These are phyloP conservation scores for Ornithoptera alexandrae DNA, from an alignment of 2,888 invertebrate genomes.

Conservation along the genomic window DNA sequence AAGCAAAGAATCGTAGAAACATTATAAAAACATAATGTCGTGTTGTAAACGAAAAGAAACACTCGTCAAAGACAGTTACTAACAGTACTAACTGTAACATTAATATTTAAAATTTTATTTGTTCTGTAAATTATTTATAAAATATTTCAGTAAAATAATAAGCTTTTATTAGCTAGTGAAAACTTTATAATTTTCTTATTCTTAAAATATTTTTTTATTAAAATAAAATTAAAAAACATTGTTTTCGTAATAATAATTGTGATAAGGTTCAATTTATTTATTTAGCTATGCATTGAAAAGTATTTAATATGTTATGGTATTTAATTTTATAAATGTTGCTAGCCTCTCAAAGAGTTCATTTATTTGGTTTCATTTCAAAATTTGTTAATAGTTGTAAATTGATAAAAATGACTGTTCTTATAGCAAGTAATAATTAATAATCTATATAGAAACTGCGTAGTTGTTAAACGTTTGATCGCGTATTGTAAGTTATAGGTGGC, in stretches of 20 bases:
- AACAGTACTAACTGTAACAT: no score
- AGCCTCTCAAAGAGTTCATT: slow-evolving; percentile 39
- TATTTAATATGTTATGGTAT: slow-evolving; percentile 34
- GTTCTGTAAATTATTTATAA: no score
- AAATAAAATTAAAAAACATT: slow-evolving; percentile 30
- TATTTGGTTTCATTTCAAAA: slow-evolving; percentile 30
- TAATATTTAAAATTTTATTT: no score
- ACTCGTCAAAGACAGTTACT: no score
- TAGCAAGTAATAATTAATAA: not conserved
- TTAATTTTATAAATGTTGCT: slow-evolving; percentile 43
- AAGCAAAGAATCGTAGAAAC: no score
- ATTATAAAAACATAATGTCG: no score
- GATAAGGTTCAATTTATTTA: slow-evolving; percentile 3
- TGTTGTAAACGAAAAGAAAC: no score
- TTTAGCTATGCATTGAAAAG: slow-evolving; percentile 46
- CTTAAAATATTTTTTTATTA: no score
- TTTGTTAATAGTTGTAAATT: slow-evolving; percentile 13
- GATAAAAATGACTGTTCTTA: slow-evolving; percentile 2
- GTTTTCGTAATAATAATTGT: slow-evolving; percentile 29
- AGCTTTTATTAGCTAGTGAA: no score
- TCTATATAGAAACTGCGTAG: slow-evolving; percentile 11
- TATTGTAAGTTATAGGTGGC: slow-evolving; percentile 12
- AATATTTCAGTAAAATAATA: no score
- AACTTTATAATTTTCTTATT: no score
- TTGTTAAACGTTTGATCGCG: slow-evolving; percentile 28